Evolutionary conservation across 2,888 invertebrate genomes (phyloP).

Genomic region (Creontiades dilutus): DNA sequence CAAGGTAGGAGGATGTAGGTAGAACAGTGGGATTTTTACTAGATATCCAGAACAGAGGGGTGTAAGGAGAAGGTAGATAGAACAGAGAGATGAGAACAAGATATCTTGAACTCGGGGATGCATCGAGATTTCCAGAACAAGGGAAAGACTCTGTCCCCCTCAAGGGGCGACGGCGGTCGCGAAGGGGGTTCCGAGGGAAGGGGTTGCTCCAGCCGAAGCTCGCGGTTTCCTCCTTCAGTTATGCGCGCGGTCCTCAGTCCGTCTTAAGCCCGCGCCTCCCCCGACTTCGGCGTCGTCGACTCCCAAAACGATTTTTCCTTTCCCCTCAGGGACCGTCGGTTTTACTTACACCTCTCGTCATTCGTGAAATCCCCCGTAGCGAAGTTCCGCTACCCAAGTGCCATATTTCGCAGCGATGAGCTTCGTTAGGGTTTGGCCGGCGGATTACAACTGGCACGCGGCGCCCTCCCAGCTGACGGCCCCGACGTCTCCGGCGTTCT

Average conservation of each 20-base stretch:
- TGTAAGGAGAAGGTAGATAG: not conserved
- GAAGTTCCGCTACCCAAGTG: not conserved
- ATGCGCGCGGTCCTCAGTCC: not conserved
- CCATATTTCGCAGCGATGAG: slow-evolving; percentile 42
- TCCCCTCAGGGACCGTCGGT: not conserved
- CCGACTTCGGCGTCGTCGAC: not conserved
- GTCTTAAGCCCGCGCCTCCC: not conserved
- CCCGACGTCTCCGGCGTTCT: slow-evolving; percentile 34
- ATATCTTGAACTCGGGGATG: no score
- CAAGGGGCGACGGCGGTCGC: not conserved
- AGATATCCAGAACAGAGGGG: no score
- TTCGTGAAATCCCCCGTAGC: no score
- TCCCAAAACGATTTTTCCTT: not conserved
- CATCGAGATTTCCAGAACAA: no score
- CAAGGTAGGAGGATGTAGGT: not conserved
- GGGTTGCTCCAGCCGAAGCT: not conserved
- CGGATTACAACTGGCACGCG: slow-evolving; percentile 73
- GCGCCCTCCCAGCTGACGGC: not conserved
- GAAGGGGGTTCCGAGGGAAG: not conserved
- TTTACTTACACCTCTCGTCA: not conserved
- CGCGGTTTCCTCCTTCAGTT: not conserved
- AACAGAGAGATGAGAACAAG: not conserved
- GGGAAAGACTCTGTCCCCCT: no score
- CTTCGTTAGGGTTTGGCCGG: slow-evolving; percentile 73
- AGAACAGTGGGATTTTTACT: not conserved